phyloP scores from a whole-genome alignment of 1,140 invertebrate genomes.

The Trichonephila clavipes region DNA sequence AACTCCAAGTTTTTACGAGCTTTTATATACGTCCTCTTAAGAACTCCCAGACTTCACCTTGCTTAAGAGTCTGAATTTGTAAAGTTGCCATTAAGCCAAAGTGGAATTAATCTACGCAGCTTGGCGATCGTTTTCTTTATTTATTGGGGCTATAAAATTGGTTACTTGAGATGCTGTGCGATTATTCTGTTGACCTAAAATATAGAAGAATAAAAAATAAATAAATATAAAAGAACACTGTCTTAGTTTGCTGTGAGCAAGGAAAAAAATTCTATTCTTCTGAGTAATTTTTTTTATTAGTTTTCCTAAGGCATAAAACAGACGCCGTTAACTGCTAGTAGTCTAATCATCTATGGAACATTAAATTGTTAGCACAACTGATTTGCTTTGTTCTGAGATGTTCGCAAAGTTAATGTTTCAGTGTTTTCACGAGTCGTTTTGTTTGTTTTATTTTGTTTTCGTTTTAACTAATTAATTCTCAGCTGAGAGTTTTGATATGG shows the following conservation, averaged over 20 bases:
- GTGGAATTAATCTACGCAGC: constrained; percentile 60
- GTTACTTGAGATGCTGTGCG: constrained; percentile 10
- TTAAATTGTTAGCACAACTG: constrained; percentile 55
- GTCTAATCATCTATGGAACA: constrained; percentile 57
- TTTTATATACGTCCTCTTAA: constrained; percentile 46
- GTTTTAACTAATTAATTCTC: neutral
- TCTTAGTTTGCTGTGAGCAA: neutral
- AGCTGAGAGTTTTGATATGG: neutral
- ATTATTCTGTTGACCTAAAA: constrained; percentile 63
- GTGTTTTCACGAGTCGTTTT: neutral
- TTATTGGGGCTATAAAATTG: constrained; percentile 46
- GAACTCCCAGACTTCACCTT: neutral
- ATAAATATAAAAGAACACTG: neutral
- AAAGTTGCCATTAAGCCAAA: constrained; percentile 60
- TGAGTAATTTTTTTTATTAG: constrained; percentile 41
- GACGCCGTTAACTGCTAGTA: constrained; percentile 33
- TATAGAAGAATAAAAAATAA: constrained; percentile 34
- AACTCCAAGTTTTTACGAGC: constrained; percentile 60
- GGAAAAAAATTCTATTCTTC: constrained; percentile 8
- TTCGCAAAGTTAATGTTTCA: neutral
- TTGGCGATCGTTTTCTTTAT: constrained; percentile 31
- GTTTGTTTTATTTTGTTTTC: neutral
- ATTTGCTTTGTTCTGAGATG: constrained; percentile 28
- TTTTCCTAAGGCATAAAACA: constrained; percentile 43
- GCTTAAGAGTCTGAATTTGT: constrained; percentile 49